Percentiles rank a stretch among this genome's conserved stretches.
Conservation (phyloP, 2,797 vertebrate genomes). For the Coluber constrictor region DNA sequence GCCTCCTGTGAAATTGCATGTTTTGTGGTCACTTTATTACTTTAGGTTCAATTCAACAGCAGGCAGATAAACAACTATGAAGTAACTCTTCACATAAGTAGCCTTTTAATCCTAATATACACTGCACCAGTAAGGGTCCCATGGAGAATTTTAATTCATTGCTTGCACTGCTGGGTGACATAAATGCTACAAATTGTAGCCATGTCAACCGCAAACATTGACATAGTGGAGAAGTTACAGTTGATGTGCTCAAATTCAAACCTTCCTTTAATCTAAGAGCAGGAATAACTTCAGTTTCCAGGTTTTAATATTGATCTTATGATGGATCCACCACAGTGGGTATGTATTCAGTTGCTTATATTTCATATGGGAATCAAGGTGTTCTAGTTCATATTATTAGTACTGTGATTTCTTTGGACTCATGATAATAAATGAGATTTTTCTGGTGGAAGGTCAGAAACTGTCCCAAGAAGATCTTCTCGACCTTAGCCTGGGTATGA, state of each 20-base stretch:
- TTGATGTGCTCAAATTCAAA: conserved; percentile 4
- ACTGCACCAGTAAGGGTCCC: conserved; percentile 59
- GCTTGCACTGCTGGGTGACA: conserved; percentile 54
- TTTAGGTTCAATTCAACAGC: conserved; percentile 45
- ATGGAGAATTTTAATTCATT: conserved; percentile 65
- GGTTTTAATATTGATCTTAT: background rate
- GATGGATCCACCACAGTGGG: background rate
- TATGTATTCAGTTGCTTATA: background rate
- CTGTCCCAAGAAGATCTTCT: background rate
- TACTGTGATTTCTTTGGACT: background rate
- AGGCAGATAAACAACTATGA: conserved; percentile 55
- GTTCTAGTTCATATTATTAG: background rate
- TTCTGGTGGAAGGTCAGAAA: background rate
- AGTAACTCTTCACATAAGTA: conserved; percentile 64
- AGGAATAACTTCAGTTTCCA: background rate
- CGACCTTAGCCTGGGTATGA: background rate
- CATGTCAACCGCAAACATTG: conserved; percentile 38
- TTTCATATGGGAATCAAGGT: background rate
- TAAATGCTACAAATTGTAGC: conserved; percentile 48
- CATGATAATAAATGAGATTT: background rate
- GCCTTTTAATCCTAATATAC: conserved; percentile 58
- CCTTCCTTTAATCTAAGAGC: background rate
- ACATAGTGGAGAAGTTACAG: conserved; percentile 5
- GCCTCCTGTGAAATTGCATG: conserved; percentile 36
- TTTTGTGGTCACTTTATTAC: conserved; percentile 56